Base-by-base conservation (phyloP, 2,888 invertebrate species). In the Muschampia plurimacula region DNA sequence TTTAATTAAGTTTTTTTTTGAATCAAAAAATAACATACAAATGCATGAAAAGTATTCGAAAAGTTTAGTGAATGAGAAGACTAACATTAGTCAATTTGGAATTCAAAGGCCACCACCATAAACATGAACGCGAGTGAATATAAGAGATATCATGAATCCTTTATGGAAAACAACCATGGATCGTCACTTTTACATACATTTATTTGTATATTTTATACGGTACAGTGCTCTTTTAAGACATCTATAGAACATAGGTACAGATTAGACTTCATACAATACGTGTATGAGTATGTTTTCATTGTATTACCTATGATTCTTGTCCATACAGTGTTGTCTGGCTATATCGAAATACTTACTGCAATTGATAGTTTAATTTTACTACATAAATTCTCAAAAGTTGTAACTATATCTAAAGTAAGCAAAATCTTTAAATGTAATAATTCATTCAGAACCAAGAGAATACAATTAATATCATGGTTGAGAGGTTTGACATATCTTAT, bases 401-500 rank as follows among this genome's bases (percentile, higher is more conserved):
- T 60, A 28, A 7, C 75, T 74, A 49, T 66, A 79, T 60, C 75
- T 44, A 66, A 79, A 62, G 66, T 72, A 78, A 15, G 60, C 0
- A 77, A 76, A 12, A 79, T 78, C 22, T 84, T 84, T 12, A 67
- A 46, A 44, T 75, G 75, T 62, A 76, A 72, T 75, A 89, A 85
- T 79, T 74, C 69, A 39, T 86, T 80, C 75, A 78, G 73, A 65
- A 81, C 78, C 13, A 78, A 82, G 28, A 87, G 80, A 79, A 78
- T 90, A 68, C 81, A 83, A 60, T 84, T 95, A 66, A 90, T 98
- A 74, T 96, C 97, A 8, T 95, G 96, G 81, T 91, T 96, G 68
- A 95, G 98, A 78, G 96, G 97, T 0, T 91, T 96, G 3, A 96
- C 96, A 0, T 97, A 96, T 83, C 86, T 98, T 10, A 95, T 97